Base-by-base conservation (phyloP, 2,113 vertebrate species). In the Larimichthys crocea region DNA sequence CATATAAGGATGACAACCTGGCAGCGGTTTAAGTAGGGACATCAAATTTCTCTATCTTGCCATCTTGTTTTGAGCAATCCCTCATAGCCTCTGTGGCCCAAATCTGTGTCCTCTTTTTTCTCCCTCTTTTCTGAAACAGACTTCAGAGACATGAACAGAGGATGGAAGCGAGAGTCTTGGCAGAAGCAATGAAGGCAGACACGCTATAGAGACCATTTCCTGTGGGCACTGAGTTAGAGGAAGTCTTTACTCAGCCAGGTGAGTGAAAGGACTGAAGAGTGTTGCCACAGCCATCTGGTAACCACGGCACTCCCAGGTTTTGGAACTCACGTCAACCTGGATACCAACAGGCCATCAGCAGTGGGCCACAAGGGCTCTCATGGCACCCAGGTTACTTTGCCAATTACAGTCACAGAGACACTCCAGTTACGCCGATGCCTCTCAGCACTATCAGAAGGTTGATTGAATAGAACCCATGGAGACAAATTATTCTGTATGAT, bases 221-320 rank as follows among this genome's bases (percentile, higher is more conserved):
- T 91, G 82, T 67, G 86, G 82, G 82, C 76, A 26, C 74, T 31
- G 62, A 78, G 84, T 83, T 42, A 78, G 80, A 86, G 88, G 79
- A 88, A 87, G 82, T 71, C 79, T 86, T 74, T 71, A 64, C 78
- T 82, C 84, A 74, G 90, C 85, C 87, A 88, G 92, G 90, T 92
- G 89, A 93, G 82, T 22, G 78, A 77, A 87, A 74, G 67, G 74
- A 88, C 64, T 72, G 56, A 53, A 80, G 84, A 87, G 35, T 57
- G 78, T 63, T 80, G 84, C 82, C 79, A 82, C 11, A 44, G 77
- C 90, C 88, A 91, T 92, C 87, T 91, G 88, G 79, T 89, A 53
- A 67, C 63, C 66, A 50, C 44, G 50, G 46, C 74, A 57, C 76
- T 89, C 74, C 24, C 3, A 40, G 85, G 84, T 46, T 72, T 80